Conservation (phyloP, 2,888 invertebrate species). For the Cephus pygmeus region DNA sequence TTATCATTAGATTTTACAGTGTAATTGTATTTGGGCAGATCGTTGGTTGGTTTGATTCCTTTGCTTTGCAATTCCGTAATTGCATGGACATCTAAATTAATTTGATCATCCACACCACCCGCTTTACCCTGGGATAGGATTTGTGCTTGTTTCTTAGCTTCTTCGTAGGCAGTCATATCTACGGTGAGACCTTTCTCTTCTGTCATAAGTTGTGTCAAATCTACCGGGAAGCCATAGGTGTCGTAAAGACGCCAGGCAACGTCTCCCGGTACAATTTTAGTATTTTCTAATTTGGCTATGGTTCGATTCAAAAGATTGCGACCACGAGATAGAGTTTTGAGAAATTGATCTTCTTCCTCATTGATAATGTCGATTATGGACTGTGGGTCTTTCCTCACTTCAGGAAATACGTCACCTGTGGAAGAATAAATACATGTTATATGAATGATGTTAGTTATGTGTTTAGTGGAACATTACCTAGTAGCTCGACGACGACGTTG, state of each 20-base stretch:
- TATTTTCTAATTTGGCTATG: slow-evolving; percentile 80
- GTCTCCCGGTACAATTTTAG: slow-evolving; percentile 87
- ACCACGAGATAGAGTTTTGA: slow-evolving; percentile 94
- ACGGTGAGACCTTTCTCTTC: slow-evolving; percentile 93
- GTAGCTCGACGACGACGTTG: slow-evolving; percentile 85
- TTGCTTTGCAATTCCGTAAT: slow-evolving; percentile 88
- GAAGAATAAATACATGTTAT: background rate
- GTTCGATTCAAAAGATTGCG: slow-evolving; percentile 91
- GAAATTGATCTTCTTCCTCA: slow-evolving; percentile 97
- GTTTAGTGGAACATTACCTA: slow-evolving; percentile 68
- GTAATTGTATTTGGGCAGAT: slow-evolving; percentile 93
- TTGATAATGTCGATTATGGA: slow-evolving; percentile 94
- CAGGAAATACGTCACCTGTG: slow-evolving; percentile 80
- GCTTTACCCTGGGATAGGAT: slow-evolving; percentile 89
- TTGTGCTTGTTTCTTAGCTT: slow-evolving; percentile 89
- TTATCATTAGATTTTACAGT: slow-evolving; percentile 72
- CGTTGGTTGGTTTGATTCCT: slow-evolving; percentile 85
- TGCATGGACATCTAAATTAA: slow-evolving; percentile 94
- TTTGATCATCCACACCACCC: slow-evolving; percentile 81
- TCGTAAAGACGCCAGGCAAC: slow-evolving; percentile 99
- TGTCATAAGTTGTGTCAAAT: slow-evolving; percentile 96
- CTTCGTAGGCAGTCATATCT: slow-evolving; percentile 92
- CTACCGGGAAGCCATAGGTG: slow-evolving; percentile 98
- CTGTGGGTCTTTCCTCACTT: slow-evolving; percentile 89
- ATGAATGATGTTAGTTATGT: background rate